Conservation (phyloP, 2,888 invertebrate genomes). For the Drosophila birchii region DNA sequence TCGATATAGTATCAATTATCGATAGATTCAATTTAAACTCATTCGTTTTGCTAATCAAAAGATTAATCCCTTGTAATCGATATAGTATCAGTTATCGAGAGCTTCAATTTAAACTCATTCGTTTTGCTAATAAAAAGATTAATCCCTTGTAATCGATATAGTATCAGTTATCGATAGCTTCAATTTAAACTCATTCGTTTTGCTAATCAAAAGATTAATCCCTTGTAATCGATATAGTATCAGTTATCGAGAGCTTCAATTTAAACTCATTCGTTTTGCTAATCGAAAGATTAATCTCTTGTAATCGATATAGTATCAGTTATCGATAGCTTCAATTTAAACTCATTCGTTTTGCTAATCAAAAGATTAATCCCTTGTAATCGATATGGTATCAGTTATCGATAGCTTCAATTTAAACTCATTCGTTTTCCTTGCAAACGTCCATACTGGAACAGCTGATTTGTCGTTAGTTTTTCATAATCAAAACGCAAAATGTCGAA, state of each 20-base stretch:
- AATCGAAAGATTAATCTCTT: too few relatives aligned
- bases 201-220: too few relatives aligned
- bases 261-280: not conserved
- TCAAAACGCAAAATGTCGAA: constrained; percentile 69
- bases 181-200: not conserved
- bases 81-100: not conserved
- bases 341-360: too few relatives aligned
- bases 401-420: not conserved
- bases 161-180: not conserved
- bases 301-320: not conserved
- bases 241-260: not conserved
- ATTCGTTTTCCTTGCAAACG: not conserved
- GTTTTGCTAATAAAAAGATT: too few relatives aligned
- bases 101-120: not conserved
- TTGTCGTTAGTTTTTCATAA: constrained; percentile 52
- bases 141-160: too few relatives aligned
- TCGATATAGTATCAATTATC: not conserved
- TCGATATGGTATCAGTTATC: not conserved
- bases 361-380: too few relatives aligned
- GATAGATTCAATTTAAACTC: not conserved
- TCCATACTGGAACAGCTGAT: constrained; percentile 39
- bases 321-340: not conserved
- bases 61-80: too few relatives aligned
- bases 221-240: not conserved
- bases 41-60: too few relatives aligned